Evolutionary conservation across 2,888 invertebrate species (phyloP), one percentile per base, ranked within the genome.

Genomic region (Mesochorus sp.): DNA sequence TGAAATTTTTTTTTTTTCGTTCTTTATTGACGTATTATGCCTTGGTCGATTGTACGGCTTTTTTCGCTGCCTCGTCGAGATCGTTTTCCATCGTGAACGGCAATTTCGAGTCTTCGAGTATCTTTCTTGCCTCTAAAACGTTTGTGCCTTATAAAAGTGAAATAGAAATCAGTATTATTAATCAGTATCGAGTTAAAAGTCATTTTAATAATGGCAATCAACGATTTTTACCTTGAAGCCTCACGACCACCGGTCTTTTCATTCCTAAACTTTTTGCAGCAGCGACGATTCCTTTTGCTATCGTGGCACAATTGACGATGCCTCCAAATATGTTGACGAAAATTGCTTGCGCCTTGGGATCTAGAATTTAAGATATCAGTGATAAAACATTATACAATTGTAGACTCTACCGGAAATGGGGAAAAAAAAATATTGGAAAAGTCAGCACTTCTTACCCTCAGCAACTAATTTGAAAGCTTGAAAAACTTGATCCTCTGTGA

Each of bases 241-340:
- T 94, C 44, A 99, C 97, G 68, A 99, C 94, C 47, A 99, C 92
- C 0, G 99, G 99, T 74, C 98, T 94, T 86, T 94, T 94, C 0
- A 98, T 93, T 47, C 95, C 93, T 78, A 96, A 94, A 67, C 94
- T 94, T 89, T 95, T 95, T 82, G 96, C 95, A 1, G 99, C 99
- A 74, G 95, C 94, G 2, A 99, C 95, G 83, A 99, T 96, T 44
- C 99, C 99, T 87, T 96, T 97, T 0, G 99, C 99, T 85, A 99
- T 97, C 0, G 96, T 98, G 3, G 95, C 97, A 92, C 99, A 99
- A 92, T 99, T 98, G 0, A 99, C 99, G 89, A 99, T 99, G 68
- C 99, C 98, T 82, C 98, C 99, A 92, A 99, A 99, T 1, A 99
- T 98, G 92, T 99, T 99, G 0, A 99, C 98, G 78, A 99, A 94